Evolutionary conservation across 2,888 invertebrate species (phyloP).

Genomic region (Cremastobaeus sp.): DNA sequence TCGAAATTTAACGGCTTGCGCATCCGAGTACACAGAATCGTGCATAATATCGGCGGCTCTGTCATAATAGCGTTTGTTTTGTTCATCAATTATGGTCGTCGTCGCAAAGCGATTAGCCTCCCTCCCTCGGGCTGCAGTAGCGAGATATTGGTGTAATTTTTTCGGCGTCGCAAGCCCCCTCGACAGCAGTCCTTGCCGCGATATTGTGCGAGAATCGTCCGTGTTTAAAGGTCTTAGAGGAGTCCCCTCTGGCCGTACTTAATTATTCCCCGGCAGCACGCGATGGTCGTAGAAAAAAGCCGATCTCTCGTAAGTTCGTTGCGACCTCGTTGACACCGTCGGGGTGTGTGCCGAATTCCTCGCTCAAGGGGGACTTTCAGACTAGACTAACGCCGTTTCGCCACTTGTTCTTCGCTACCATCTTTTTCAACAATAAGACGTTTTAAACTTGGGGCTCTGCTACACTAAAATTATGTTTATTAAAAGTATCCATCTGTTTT

Average conservation of each 20-base stretch:
- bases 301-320: slow-evolving; percentile 72
- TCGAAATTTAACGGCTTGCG: slow-evolving; percentile 3
- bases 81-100: slow-evolving; percentile 60
- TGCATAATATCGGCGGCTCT: slow-evolving; percentile 35
- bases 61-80: slow-evolving; percentile 53
- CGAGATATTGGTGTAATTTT: slow-evolving; percentile 66
- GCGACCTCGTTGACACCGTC: slow-evolving; percentile 65
- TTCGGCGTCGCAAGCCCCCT: slow-evolving; percentile 56
- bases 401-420: slow-evolving; percentile 55
- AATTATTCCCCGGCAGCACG: slow-evolving; percentile 71
- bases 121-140: slow-evolving; percentile 42
- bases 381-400: slow-evolving; percentile 62
- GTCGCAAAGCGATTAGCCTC: slow-evolving; percentile 58
- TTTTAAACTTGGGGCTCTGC: no score
- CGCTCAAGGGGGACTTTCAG: slow-evolving; percentile 65
- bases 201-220: slow-evolving; percentile 47
- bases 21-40: slow-evolving; percentile 1
- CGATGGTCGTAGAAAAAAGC: slow-evolving; percentile 65
- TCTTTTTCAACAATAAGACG: slow-evolving; percentile 57
- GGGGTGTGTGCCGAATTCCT: slow-evolving; percentile 66
- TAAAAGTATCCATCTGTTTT: no score
- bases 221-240: slow-evolving; percentile 55
- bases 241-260: slow-evolving; percentile 71
- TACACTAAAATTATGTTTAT: no score
- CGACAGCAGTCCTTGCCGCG: slow-evolving; percentile 49